phyloP scores from a whole-genome alignment of 1,140 invertebrate species.

The Anadara kagoshimensis region DNA sequence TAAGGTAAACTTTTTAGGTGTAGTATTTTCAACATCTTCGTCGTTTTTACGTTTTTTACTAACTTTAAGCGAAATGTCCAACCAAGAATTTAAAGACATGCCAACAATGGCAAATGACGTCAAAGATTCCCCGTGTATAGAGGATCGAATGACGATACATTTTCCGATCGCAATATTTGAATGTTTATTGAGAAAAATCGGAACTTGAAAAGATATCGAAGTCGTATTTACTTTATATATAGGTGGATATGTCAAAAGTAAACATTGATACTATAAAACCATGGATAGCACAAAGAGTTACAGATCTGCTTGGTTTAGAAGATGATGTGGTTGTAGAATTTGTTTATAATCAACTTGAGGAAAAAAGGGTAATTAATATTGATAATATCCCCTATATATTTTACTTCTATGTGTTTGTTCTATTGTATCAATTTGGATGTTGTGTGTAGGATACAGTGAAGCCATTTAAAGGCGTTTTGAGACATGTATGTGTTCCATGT shows the following conservation, averaged over 20 bases:
- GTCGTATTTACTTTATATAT: constrained; percentile 52
- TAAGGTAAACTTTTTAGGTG: too few relatives aligned
- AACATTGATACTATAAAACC: constrained; percentile 98
- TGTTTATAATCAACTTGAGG: constrained; percentile 98
- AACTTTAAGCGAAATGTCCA: too few relatives aligned
- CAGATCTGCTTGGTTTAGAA: constrained; percentile 95
- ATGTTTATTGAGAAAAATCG: too few relatives aligned
- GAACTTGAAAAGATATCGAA: too few relatives aligned
- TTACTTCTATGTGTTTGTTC: neutral
- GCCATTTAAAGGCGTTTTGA: neutral
- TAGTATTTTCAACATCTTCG: too few relatives aligned
- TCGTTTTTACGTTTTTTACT: too few relatives aligned
- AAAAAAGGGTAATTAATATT: constrained; percentile 67
- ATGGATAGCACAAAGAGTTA: constrained; percentile 98
- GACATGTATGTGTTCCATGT: too few relatives aligned
- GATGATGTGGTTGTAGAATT: constrained; percentile 99
- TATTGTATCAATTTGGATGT: neutral
- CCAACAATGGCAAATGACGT: too few relatives aligned
- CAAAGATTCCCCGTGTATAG: too few relatives aligned
- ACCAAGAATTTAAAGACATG: too few relatives aligned
- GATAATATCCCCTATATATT: neutral
- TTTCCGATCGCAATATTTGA: too few relatives aligned
- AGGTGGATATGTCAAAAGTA: constrained; percentile 99
- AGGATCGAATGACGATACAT: too few relatives aligned
- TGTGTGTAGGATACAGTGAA: neutral